Base-by-base conservation (phyloP, 2,797 vertebrate genomes). In the Xenops minutus region DNA sequence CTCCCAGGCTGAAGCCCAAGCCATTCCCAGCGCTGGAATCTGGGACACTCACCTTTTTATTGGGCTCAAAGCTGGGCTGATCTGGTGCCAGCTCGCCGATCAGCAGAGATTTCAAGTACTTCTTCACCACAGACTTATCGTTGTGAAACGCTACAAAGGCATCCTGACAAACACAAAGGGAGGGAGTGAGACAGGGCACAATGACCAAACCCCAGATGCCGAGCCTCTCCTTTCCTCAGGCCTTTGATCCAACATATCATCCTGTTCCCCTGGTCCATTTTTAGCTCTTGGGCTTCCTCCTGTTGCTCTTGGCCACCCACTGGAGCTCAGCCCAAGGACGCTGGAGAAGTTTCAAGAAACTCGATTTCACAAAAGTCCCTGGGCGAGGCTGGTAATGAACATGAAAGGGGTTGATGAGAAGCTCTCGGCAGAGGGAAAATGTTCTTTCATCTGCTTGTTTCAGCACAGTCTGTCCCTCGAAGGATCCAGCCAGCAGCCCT, bases 31-130 rank as follows among this genome's bases (percentile, higher is more conserved):
- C 1, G 1, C 39, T 27, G 46, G 52, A 63, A 89, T 74, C 15
- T 56, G n/a, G 86, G 77, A 19, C 74, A 98, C 98, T 98, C 89
- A 98, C 98, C 29, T 97, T 97, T 97, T 98, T 98, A 58, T 97
- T 96, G 52, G 93, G 92, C 89, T 98, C 98, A 56, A 96, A 97
- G 92, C 89, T 97, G 75, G 98, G 97, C 14, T 98, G 97, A 76
- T 89, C 97, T 17, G 97, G 95, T 10, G 97, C 96, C 95, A 98
- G 89, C 54, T 98, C 98, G 73, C 98, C 98, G 4, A 98, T 97
- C 63, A 97, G 95, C 69, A 98, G 95, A 6, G 97, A 68, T 34
- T 95, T 97, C 69, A 98, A 66, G 77, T 98, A 98, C 61, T 97
- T 85, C 17, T 44, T 84, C 39, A 96, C 97, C 62, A 97, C 7